These are phyloP conservation scores for Coendou prehensilis DNA, from an alignment of 2,797 vertebrate species.

Conservation along the genomic window DNA sequence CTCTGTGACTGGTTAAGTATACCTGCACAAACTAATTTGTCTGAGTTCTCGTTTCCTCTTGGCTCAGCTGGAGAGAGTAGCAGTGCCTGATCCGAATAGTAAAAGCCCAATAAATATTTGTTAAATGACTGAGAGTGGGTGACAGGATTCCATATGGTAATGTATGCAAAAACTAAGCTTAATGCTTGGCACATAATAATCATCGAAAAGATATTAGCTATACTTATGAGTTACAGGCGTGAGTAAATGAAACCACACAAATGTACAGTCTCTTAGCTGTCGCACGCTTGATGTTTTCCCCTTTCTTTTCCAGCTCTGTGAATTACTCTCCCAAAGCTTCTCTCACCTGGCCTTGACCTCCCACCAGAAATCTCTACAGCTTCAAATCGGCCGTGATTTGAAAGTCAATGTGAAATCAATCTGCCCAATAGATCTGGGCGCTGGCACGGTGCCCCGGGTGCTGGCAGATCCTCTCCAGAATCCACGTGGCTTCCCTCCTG, in stretches of 20 bases:
- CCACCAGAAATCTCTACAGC: not conserved
- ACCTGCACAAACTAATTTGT: constrained; percentile 1
- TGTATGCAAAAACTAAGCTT: not conserved
- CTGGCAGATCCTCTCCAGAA: not conserved
- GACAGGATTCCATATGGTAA: constrained; percentile 16
- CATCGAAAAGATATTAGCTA: constrained; percentile 23
- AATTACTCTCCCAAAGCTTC: not conserved
- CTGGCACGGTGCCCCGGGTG: not conserved
- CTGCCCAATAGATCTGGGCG: not conserved
- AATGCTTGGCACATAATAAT: constrained; percentile 3
- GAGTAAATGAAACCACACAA: not conserved
- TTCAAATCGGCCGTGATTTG: constrained; percentile 1
- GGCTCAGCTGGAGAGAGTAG: not conserved
- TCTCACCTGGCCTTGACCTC: constrained; percentile 14
- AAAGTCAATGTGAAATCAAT: constrained; percentile 33
- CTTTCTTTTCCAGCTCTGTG: not conserved
- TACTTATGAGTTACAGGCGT: not conserved
- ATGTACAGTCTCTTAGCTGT: not conserved
- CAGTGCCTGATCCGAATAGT: not conserved
- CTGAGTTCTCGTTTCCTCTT: not conserved
- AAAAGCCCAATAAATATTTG: not conserved
- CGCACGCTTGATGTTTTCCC: not conserved
- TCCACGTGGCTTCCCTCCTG: not conserved
- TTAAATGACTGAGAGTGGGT: not conserved
- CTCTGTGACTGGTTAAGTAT: constrained; percentile 25